These are phyloP conservation scores for Drymonia ruficornis DNA, from an alignment of 2,888 invertebrate genomes.

Conservation along the genomic window DNA sequence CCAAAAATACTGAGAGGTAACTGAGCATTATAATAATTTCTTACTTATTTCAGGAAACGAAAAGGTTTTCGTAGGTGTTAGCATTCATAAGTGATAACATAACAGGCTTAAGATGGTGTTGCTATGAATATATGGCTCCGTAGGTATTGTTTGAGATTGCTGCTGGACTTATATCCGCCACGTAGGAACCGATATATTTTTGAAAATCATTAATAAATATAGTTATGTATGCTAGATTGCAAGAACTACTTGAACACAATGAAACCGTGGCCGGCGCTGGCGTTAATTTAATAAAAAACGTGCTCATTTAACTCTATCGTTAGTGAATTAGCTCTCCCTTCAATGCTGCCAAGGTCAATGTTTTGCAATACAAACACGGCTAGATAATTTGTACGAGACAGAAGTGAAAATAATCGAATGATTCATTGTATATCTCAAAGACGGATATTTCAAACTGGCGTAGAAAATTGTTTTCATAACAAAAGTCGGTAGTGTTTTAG, in stretches of 20 bases:
- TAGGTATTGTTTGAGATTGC: no score
- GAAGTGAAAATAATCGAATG: constrained; percentile 4
- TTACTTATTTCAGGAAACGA: no score
- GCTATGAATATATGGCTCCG: no score
- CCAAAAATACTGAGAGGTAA: neutral
- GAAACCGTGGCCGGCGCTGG: neutral
- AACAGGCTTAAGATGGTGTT: no score
- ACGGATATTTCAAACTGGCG: neutral
- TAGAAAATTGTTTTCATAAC: constrained; percentile 4
- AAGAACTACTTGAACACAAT: neutral
- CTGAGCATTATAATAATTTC: no score
- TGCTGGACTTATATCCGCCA: no score
- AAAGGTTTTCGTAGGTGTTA: no score
- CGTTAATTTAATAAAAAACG: constrained; percentile 1
- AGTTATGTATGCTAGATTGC: no score
- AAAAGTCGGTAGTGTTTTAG: neutral
- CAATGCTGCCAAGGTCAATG: constrained; percentile 18
- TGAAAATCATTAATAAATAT: no score
- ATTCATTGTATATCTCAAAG: neutral
- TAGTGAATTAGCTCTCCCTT: constrained; percentile 20
- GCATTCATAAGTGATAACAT: no score
- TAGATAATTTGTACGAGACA: constrained; percentile 6
- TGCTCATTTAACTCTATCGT: constrained; percentile 2
- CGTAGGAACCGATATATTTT: no score
- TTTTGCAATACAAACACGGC: constrained; percentile 18